Percentiles rank a stretch among this genome's conserved stretches.
Conservation (phyloP, 2,888 invertebrate species). For the Drosophila austrosaltans region DNA sequence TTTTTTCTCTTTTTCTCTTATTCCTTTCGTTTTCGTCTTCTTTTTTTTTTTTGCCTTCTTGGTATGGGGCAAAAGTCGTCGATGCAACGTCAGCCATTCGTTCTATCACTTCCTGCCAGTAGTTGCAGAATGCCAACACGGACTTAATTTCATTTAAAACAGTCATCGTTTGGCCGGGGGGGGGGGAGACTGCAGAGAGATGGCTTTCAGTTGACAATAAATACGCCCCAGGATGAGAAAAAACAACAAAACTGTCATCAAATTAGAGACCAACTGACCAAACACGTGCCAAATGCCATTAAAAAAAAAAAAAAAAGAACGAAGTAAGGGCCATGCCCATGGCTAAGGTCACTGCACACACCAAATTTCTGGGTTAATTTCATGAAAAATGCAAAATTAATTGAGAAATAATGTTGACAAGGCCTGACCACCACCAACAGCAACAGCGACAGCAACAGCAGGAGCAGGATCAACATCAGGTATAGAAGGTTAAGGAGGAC, state of each 20-base stretch:
- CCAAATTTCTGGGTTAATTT: constrained; percentile 77
- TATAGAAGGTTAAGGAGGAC: constrained; percentile 6
- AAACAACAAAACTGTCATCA: constrained; percentile 37
- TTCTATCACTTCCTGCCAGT: constrained; percentile 75
- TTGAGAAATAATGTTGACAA: constrained; percentile 82
- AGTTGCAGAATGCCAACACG: constrained; percentile 72
- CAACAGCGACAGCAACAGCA: constrained; percentile 17
- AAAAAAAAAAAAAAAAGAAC: neutral
- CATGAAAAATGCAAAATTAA: constrained; percentile 82
- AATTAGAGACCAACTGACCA: constrained; percentile 2
- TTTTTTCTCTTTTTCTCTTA: too few relatives aligned
- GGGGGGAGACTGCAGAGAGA: neutral
- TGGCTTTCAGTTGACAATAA: too few relatives aligned
- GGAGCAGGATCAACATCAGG: constrained; percentile 19
- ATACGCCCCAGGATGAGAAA: neutral
- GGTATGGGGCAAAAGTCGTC: neutral
- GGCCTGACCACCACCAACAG: constrained; percentile 72
- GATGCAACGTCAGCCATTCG: constrained; percentile 70
- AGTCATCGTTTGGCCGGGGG: constrained; percentile 45
- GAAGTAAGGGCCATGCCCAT: constrained; percentile 1
- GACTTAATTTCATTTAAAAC: constrained; percentile 77
- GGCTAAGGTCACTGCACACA: constrained; percentile 74
- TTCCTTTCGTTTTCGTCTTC: neutral
- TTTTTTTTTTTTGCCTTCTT: constrained; percentile 16
- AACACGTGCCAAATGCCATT: constrained; percentile 57